Evolutionary conservation across 2,113 vertebrate species (phyloP).

Genomic region (Morphnarchus princeps): DNA sequence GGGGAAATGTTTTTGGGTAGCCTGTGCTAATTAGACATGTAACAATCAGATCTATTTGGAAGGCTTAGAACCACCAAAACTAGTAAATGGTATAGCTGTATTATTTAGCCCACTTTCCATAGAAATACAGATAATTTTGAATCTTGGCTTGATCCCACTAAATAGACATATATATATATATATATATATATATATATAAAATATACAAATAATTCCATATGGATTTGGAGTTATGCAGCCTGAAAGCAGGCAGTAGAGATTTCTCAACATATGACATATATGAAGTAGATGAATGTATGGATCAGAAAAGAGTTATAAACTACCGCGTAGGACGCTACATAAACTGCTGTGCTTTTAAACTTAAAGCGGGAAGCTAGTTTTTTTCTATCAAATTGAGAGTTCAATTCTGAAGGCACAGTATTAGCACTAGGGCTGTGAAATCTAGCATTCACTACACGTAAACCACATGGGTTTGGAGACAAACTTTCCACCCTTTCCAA

Average conservation of each 20-base stretch:
- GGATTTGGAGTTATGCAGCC: neutral
- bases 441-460: neutral
- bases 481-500: neutral
- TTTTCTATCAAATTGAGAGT: neutral
- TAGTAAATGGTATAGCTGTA: neutral
- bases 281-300: neutral
- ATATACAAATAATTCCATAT: neutral
- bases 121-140: neutral
- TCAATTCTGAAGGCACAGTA: neutral
- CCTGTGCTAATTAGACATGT: neutral
- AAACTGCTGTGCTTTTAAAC: neutral
- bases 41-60: neutral
- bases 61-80: neutral
- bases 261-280: neutral
- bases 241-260: neutral
- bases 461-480: neutral
- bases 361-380: accelerated
- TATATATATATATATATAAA: neutral
- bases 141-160: neutral
- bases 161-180: neutral
- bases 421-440: neutral
- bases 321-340: neutral
- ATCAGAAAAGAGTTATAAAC: neutral
- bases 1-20: neutral
- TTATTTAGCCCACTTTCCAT: neutral